Evolutionary conservation across 2,113 vertebrate species (phyloP).

Genomic region (Pseudopodoces humilis): DNA sequence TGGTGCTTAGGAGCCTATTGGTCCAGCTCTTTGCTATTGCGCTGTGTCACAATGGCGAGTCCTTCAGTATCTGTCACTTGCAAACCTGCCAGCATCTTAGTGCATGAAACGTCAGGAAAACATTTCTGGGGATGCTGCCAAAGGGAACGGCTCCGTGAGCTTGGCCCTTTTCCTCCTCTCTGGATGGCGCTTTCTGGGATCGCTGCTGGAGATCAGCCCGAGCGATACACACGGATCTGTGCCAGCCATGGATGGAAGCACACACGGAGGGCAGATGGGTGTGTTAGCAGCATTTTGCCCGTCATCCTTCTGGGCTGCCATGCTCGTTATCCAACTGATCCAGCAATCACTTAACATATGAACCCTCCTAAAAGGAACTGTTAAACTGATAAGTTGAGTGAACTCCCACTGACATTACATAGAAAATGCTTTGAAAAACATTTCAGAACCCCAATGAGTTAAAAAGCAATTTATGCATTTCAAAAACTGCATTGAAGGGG

Average conservation of each 20-base stretch:
- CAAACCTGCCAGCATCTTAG: background rate
- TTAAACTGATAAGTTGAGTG: background rate
- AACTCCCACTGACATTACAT: background rate
- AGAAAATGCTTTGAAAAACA: background rate
- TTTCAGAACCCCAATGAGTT: background rate
- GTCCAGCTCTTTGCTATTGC: background rate
- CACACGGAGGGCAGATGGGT: background rate
- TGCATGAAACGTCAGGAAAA: background rate
- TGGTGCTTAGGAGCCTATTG: background rate
- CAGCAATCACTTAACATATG: background rate
- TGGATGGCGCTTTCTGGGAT: background rate
- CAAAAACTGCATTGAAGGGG: background rate
- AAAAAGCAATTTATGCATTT: background rate
- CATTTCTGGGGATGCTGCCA: conserved; percentile 51
- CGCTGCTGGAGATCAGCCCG: background rate
- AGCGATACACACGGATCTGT: fast-evolving
- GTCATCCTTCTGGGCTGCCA: background rate
- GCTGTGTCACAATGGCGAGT: background rate
- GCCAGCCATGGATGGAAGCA: background rate
- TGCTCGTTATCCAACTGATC: background rate
- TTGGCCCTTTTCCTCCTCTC: background rate
- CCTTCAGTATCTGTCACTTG: background rate
- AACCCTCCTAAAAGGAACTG: background rate
- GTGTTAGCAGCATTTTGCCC: background rate
- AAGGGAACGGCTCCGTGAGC: background rate